A percentile compares a stretch with the other conserved stretches of the same genome.
Evolutionary conservation across 2,113 vertebrate genomes (phyloP).

Genomic region (Irena cyanogastra): DNA sequence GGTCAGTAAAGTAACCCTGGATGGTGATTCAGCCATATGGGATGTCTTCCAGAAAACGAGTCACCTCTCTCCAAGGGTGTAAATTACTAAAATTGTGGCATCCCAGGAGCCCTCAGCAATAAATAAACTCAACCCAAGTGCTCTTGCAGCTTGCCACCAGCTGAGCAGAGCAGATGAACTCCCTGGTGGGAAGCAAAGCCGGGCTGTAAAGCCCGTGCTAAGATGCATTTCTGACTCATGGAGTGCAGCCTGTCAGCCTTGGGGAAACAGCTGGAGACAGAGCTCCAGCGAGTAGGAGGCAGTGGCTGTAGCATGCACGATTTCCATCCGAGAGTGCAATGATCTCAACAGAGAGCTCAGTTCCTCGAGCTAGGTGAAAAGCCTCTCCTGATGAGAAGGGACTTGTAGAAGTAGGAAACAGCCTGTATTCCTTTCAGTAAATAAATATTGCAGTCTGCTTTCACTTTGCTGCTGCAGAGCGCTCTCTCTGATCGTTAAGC

Average conservation of each 20-base stretch:
- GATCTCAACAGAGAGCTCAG: not conserved
- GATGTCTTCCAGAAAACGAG: not conserved
- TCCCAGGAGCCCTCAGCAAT: not conserved
- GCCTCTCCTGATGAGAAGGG: not conserved
- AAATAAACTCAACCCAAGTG: not conserved
- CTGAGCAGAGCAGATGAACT: not conserved
- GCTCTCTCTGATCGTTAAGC: not conserved
- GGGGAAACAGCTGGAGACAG: not conserved
- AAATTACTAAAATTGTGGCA: not conserved
- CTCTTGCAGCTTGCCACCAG: not conserved
- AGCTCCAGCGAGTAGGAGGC: not conserved
- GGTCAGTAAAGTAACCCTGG: not conserved
- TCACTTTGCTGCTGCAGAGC: not conserved
- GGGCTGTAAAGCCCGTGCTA: not conserved
- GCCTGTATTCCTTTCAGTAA: not conserved
- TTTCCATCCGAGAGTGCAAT: not conserved
- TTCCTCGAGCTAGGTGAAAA: not conserved
- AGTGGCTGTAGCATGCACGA: fast-evolving
- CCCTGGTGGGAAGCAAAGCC: not conserved
- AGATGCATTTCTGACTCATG: not conserved
- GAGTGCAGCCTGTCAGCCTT: not conserved
- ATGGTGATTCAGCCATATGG: not conserved
- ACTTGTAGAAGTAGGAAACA: not conserved
- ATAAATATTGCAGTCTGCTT: not conserved
- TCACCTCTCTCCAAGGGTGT: not conserved